Evolutionary conservation across 2,797 vertebrate species (phyloP).

Genomic region (Dendrocincla tyrannina): DNA sequence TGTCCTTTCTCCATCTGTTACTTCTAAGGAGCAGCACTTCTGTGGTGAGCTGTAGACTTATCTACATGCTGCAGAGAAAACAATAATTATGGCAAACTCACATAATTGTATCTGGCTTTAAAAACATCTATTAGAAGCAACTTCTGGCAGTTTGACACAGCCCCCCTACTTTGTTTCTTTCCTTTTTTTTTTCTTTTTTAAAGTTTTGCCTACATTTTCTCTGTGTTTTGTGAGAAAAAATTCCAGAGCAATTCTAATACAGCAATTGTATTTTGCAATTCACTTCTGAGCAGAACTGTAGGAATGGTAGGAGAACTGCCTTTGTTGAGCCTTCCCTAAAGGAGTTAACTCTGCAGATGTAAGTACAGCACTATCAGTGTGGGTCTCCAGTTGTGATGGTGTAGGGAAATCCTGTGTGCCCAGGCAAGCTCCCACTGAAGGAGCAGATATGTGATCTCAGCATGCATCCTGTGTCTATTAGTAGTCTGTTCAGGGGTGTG

Average conservation of each 20-base stretch:
- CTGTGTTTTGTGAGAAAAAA: neutral
- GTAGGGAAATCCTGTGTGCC: neutral
- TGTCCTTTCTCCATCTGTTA: neutral
- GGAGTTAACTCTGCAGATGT: neutral
- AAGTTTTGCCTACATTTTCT: neutral
- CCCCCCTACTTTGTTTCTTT: neutral
- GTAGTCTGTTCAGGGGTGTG: neutral
- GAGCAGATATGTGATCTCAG: neutral
- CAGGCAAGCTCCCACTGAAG: neutral
- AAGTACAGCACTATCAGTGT: neutral
- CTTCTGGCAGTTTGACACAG: neutral
- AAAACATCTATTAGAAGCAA: neutral
- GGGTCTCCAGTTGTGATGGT: neutral
- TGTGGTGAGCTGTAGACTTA: neutral
- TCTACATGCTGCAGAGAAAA: neutral
- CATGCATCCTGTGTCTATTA: neutral
- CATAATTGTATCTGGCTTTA: neutral
- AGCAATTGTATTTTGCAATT: neutral
- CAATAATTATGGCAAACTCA: neutral
- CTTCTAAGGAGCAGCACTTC: neutral
- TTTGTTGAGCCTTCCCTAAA: neutral
- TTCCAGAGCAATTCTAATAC: neutral
- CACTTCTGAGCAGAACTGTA: neutral
- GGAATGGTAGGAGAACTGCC: neutral
- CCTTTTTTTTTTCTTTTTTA: neutral